phyloP scores from a whole-genome alignment of 2,888 invertebrate species.

The Galeopsomyia nigrocyanea region DNA sequence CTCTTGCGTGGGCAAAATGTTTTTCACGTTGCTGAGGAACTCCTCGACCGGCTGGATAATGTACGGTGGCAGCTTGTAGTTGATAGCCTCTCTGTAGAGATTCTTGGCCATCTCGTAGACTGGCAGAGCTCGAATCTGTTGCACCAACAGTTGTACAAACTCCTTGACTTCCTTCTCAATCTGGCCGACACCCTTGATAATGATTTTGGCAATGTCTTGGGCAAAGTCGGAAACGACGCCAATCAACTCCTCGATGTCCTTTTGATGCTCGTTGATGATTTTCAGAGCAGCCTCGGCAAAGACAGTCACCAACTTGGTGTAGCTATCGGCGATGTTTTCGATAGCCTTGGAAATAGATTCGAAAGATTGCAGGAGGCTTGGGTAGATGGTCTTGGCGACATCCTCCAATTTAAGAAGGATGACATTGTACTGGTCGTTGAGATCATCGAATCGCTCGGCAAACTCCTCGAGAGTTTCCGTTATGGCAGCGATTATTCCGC shows the following conservation, averaged over 20 bases:
- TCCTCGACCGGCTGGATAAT: constrained; percentile 72
- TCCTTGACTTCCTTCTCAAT: constrained; percentile 66
- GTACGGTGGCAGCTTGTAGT: constrained; percentile 73
- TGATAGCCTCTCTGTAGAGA: constrained; percentile 64
- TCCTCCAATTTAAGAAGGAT: constrained; percentile 65
- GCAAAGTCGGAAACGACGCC: constrained; percentile 68
- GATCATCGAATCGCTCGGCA: constrained; percentile 63
- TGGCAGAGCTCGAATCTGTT: constrained; percentile 73
- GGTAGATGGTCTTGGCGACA: constrained; percentile 63
- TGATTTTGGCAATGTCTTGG: constrained; percentile 64
- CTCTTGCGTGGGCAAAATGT: constrained; percentile 77
- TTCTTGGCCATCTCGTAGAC: constrained; percentile 70
- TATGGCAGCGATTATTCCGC: constrained; percentile 64
- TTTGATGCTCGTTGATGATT: constrained; percentile 77
- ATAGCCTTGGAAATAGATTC: constrained; percentile 67
- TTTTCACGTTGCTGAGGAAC: constrained; percentile 72
- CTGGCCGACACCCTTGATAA: constrained; percentile 59
- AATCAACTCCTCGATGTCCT: constrained; percentile 76
- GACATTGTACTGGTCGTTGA: constrained; percentile 62
- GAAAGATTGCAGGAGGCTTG: constrained; percentile 62
- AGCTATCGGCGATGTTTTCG: constrained; percentile 70
- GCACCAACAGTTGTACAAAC: constrained; percentile 67
- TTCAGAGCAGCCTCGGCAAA: constrained; percentile 72
- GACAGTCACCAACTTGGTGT: constrained; percentile 61
- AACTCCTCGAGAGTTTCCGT: constrained; percentile 65